Evolutionary conservation across 64 coral and sea anemone genomes (phyloP).

Genomic region (Cladopsammia gracilis): DNA sequence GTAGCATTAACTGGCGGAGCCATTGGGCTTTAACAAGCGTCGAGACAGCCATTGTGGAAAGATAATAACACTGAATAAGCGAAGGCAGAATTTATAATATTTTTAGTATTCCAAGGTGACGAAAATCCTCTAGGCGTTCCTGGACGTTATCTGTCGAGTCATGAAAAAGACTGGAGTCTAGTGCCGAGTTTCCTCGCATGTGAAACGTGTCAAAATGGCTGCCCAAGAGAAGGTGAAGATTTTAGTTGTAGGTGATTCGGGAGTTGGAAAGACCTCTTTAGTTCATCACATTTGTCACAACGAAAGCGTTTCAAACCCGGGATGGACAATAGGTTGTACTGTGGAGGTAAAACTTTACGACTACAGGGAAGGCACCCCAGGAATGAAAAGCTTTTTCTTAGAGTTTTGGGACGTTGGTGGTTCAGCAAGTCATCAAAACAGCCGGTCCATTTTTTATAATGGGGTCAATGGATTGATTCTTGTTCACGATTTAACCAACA

Average conservation of each 20-base stretch:
- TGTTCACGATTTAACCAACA: conserved; percentile 98
- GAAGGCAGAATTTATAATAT: too few species aligned
- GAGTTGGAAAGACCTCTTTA: conserved; percentile 96
- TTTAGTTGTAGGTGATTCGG: conserved; percentile 97
- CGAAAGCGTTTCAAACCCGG: conserved; percentile 82
- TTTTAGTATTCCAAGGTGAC: too few species aligned
- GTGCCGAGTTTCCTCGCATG: not conserved
- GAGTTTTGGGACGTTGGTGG: conserved; percentile 99
- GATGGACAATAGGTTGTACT: conserved; percentile 89
- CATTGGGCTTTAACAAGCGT: conserved; percentile 52
- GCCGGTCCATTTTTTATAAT: conserved; percentile 93
- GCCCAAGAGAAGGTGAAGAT: conserved; percentile 91
- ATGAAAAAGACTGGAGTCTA: not conserved
- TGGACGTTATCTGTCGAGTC: not conserved
- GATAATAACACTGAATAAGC: too few species aligned
- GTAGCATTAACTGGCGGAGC: conserved; percentile 66
- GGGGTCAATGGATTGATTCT: conserved; percentile 96
- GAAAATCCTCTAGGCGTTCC: not conserved
- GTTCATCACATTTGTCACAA: conserved; percentile 96
- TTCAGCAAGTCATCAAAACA: conserved; percentile 91
- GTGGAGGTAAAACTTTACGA: conserved; percentile 92
- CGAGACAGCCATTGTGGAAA: conserved; percentile 17
- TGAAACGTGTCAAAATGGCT: conserved; percentile 81
- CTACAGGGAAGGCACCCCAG: conserved; percentile 87
- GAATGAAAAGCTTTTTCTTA: conserved; percentile 87